Base-by-base conservation (phyloP, 2,113 vertebrate genomes). In the Pachypanchax playfairii region DNA sequence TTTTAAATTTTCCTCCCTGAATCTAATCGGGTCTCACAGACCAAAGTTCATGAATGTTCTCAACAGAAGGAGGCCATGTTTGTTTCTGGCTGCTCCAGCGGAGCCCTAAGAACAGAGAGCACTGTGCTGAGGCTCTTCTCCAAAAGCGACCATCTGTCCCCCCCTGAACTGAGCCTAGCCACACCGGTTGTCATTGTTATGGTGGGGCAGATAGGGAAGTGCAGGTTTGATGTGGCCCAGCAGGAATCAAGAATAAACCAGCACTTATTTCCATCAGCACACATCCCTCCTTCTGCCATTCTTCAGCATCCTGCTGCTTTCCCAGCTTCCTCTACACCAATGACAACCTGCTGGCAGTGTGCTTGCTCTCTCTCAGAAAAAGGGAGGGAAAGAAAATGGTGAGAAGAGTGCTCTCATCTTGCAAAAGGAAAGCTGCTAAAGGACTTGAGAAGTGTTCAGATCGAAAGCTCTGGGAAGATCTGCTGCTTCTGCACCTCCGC, bases 141-240 rank as follows among this genome's bases (percentile, higher is more conserved):
- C 89, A 91, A 85, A 83, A 80, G 56, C 74, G 65, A 83, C 90
- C 90, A 91, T 91, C 90, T 91, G 90, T 86, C 73, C 80, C 65
- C 49, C 42, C 42, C 44, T 29, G 41, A 82, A 83, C 68, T 67
- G 69, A 83, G 75, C 73, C 75, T 18, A 46, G 68, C 65, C 73
- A 59, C 74, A 46, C 58, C 42, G 47, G 77, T 66, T 63, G 43
- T 76, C 41, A 5, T 58, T 42, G 55, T 50, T 31, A 50, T 24
- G 21, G 50, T 72, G 76, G 65, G 49, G 72, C 61, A 56, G 64
- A 79, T 18, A 60, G 60, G 49, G 80, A 63, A 42, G n/a, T 41
- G 51, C 47, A 60, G 79, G 80, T 80, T 79, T 75, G 77, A 85
- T 82, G 84, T 83, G 82, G 70, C 85, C 71, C 85, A 85, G 80